A percentile compares a stretch with the other conserved stretches of the same genome.
Conservation (phyloP, 92 coral and sea anemone genomes). For the Virgularia gustaviana region DNA sequence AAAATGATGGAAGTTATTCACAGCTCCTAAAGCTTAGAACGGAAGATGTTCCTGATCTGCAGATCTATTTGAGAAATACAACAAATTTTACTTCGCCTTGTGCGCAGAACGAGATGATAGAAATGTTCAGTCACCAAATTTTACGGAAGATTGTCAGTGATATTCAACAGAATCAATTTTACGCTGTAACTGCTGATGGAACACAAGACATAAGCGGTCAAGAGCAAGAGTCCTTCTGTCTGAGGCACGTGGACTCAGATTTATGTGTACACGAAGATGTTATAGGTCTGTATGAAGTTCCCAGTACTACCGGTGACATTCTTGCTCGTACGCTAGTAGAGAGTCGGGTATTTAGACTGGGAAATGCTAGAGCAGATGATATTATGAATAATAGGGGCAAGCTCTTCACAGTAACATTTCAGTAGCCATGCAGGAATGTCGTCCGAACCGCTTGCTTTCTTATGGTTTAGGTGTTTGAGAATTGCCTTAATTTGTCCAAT, state of each 20-base stretch:
- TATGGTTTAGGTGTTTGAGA: slow-evolving; percentile 18
- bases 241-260: slow-evolving; percentile 35
- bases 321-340: neutral
- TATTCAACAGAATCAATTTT: slow-evolving; percentile 24
- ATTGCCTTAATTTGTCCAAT: slow-evolving; percentile 22
- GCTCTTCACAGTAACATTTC: slow-evolving; percentile 1
- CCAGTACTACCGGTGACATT: slow-evolving; percentile 22
- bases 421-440: slow-evolving; percentile 25
- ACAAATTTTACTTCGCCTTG: slow-evolving; percentile 40
- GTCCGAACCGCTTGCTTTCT: slow-evolving; percentile 26
- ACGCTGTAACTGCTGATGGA: slow-evolving; percentile 28
- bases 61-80: slow-evolving; percentile 26
- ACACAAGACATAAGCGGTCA: slow-evolving; percentile 33
- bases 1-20: neutral
- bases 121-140: slow-evolving; percentile 27
- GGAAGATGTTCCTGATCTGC: slow-evolving; percentile 11
- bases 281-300: slow-evolving; percentile 28
- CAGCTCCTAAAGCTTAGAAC: slow-evolving; percentile 7
- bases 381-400: slow-evolving; percentile 18
- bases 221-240: slow-evolving; percentile 33
- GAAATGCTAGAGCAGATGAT: slow-evolving; percentile 1
- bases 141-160: slow-evolving; percentile 22
- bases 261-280: slow-evolving; percentile 15
- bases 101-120: slow-evolving; percentile 33
- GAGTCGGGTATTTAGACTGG: neutral